These are phyloP conservation scores for Dryobota labecula DNA, from an alignment of 2,888 invertebrate genomes.

Conservation along the genomic window DNA sequence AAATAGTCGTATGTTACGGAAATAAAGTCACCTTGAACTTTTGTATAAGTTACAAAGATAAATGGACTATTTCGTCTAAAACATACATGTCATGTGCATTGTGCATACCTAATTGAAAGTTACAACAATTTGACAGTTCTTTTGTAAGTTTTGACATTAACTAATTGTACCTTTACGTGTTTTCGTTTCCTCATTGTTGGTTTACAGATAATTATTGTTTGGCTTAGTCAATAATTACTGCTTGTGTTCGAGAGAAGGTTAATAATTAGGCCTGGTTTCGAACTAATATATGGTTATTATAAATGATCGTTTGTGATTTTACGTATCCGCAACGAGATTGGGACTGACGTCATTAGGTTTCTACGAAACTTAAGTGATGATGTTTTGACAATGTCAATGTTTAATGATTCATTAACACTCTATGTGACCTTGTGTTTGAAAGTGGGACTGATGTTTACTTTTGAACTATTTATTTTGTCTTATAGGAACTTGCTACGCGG, in stretches of 20 bases:
- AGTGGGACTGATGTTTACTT: constrained; percentile 8
- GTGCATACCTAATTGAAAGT: constrained; percentile 67
- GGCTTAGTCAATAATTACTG: constrained; percentile 50
- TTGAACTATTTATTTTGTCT: constrained; percentile 6
- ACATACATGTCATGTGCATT: constrained; percentile 43
- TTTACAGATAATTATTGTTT: constrained; percentile 49
- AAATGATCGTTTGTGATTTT: constrained; percentile 25
- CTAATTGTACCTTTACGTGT: constrained; percentile 64
- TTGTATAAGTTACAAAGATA: constrained; percentile 72
- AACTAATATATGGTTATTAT: constrained; percentile 27
- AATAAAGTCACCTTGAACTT: constrained; percentile 75
- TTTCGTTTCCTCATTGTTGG: constrained; percentile 69
- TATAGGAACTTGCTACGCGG: neutral
- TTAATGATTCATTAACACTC: constrained; percentile 40
- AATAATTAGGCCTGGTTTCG: constrained; percentile 38
- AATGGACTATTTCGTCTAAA: constrained; percentile 70
- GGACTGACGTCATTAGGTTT: constrained; percentile 27
- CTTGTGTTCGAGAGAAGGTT: constrained; percentile 38
- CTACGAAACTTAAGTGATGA: constrained; percentile 18
- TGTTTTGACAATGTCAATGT: constrained; percentile 41
- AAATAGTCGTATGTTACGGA: constrained; percentile 75
- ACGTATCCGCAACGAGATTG: constrained; percentile 2
- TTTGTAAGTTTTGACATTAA: constrained; percentile 70
- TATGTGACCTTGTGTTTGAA: constrained; percentile 32
- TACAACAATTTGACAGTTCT: constrained; percentile 64